Percentiles rank a stretch among this genome's conserved stretches.
Conservation (phyloP, 2,113 vertebrate genomes). For the Alouatta palliata region DNA sequence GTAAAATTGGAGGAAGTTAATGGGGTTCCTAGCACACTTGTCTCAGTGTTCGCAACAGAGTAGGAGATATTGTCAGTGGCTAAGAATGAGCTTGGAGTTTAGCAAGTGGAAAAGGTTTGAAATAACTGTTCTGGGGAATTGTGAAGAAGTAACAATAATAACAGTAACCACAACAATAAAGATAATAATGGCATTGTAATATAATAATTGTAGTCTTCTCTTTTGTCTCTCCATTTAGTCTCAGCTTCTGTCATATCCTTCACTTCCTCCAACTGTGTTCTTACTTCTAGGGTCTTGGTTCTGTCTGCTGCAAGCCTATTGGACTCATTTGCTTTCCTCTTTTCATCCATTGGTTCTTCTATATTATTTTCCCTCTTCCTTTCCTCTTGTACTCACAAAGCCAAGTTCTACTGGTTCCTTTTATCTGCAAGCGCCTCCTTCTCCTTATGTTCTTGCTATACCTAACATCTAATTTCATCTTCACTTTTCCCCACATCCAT, state of each 20-base stretch:
- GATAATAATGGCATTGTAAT: neutral
- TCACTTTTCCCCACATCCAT: neutral
- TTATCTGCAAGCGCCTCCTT: neutral
- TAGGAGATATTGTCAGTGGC: neutral
- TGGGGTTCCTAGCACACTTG: neutral
- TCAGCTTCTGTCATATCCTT: neutral
- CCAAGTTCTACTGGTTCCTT: neutral
- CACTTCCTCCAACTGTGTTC: neutral
- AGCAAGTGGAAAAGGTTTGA: neutral
- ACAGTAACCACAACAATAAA: neutral
- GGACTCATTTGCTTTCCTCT: neutral
- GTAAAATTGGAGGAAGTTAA: neutral
- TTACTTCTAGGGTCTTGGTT: neutral
- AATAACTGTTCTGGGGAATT: neutral
- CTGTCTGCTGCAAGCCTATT: neutral
- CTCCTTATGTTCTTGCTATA: neutral
- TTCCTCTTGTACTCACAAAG: neutral
- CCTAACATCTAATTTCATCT: neutral
- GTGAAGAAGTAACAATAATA: neutral
- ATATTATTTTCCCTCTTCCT: neutral
- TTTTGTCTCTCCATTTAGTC: neutral
- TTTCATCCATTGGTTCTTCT: neutral
- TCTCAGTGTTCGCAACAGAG: neutral
- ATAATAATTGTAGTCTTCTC: neutral
- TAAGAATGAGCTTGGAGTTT: neutral